These are phyloP conservation scores for Sitodiplosis mosellana DNA, from an alignment of 1,140 invertebrate species.

Conservation along the genomic window DNA sequence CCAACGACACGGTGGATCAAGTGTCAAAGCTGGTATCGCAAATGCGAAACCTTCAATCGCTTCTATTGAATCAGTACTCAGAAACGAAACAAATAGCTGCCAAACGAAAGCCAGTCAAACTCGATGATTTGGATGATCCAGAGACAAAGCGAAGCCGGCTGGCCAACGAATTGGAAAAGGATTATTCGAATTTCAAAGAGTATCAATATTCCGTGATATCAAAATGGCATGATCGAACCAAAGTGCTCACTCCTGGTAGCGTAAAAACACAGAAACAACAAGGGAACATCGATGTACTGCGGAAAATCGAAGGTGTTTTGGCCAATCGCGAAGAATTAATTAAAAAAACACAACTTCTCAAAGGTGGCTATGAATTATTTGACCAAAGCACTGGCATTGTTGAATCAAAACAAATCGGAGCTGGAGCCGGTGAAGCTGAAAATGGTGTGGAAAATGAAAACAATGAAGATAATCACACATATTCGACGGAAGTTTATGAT, in stretches of 20 bases:
- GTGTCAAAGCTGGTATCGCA: constrained; percentile 41
- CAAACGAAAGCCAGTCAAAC: constrained; percentile 14
- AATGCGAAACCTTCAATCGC: constrained; percentile 36
- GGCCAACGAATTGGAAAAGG: constrained; percentile 36
- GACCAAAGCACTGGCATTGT: constrained; percentile 29
- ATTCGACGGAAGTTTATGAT: constrained; percentile 79
- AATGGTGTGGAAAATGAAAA: constrained; percentile 17
- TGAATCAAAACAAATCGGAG: constrained; percentile 7
- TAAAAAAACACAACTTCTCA: constrained; percentile 60
- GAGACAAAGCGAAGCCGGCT: constrained; percentile 37
- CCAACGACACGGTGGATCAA: constrained; percentile 30
- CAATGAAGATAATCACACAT: constrained; percentile 14
- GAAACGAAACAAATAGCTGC: constrained; percentile 11
- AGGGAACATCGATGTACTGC: constrained; percentile 51
- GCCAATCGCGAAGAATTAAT: constrained; percentile 57
- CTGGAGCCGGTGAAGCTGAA: constrained; percentile 8
- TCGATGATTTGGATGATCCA: constrained; percentile 25
- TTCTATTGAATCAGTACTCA: constrained; percentile 14
- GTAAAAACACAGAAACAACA: constrained; percentile 37
- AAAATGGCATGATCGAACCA: constrained; percentile 87
- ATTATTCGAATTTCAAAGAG: constrained; percentile 42
- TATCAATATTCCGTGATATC: constrained; percentile 63
- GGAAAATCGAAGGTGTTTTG: constrained; percentile 74
- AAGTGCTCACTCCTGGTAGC: constrained; percentile 38
- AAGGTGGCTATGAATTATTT: constrained; percentile 53